These are phyloP conservation scores for Polymixis lichenea DNA, from an alignment of 2,888 invertebrate genomes.

Conservation along the genomic window DNA sequence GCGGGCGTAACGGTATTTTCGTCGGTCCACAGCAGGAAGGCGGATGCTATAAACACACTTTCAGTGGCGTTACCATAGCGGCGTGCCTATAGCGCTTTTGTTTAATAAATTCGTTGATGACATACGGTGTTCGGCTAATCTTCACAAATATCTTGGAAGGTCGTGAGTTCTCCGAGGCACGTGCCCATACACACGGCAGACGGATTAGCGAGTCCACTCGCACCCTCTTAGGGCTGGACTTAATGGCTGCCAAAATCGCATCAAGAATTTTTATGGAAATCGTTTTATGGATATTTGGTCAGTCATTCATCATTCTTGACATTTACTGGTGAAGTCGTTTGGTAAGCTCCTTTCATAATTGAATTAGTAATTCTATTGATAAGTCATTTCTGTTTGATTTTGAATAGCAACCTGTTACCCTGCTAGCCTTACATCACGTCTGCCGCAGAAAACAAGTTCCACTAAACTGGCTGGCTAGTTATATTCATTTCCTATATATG, in stretches of 20 bases:
- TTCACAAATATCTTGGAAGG: slow-evolving; percentile 50
- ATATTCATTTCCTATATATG: slow-evolving; percentile 46
- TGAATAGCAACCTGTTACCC: slow-evolving; percentile 13
- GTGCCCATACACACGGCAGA: slow-evolving; percentile 61
- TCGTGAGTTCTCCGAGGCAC: slow-evolving; percentile 48
- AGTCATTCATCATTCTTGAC: slow-evolving; percentile 54
- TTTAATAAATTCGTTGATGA: slow-evolving; percentile 71
- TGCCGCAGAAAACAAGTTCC: slow-evolving; percentile 37
- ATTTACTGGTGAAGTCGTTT: slow-evolving; percentile 35
- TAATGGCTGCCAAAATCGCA: slow-evolving; percentile 62
- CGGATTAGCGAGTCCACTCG: slow-evolving; percentile 65
- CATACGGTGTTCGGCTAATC: slow-evolving; percentile 51
- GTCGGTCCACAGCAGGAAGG: slow-evolving; percentile 88
- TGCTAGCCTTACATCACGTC: slow-evolving; percentile 25
- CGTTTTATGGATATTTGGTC: slow-evolving; percentile 55
- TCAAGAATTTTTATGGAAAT: slow-evolving; percentile 61
- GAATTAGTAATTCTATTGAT: slow-evolving; percentile 37
- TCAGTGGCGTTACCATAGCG: slow-evolving; percentile 80
- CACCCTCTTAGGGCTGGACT: slow-evolving; percentile 41
- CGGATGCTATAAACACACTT: slow-evolving; percentile 90
- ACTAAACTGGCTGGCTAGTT: slow-evolving; percentile 18
- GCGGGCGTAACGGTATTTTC: slow-evolving; percentile 89
- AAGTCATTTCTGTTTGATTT: slow-evolving; percentile 22
- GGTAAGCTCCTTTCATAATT: slow-evolving; percentile 23
- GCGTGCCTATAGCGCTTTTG: slow-evolving; percentile 74